These are phyloP conservation scores for Paracentrotus lividus DNA, from an alignment of 53 echinoderm and acorn worm genomes.

Conservation along the genomic window DNA sequence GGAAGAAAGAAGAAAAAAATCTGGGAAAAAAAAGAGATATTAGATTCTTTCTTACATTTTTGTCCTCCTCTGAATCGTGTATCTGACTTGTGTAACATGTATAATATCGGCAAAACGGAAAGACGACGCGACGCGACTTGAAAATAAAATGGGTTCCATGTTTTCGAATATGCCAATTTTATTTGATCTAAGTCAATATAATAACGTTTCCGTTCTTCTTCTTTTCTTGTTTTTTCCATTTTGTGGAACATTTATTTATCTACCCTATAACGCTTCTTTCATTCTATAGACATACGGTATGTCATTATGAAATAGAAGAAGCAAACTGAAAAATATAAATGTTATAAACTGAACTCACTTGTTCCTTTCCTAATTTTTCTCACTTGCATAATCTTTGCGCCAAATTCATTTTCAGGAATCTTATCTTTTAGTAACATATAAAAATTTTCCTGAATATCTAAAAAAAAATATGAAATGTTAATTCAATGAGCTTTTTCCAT, in stretches of 20 bases:
- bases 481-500: too few relatives aligned
- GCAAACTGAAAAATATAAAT: too few relatives aligned
- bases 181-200: neutral
- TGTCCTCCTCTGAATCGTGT: constrained; percentile 12
- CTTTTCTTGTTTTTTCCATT: too few relatives aligned
- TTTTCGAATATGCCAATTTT: neutral
- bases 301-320: too few relatives aligned
- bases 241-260: neutral
- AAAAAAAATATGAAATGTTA: too few relatives aligned
- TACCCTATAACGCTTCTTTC: neutral
- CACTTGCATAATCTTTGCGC: too few relatives aligned
- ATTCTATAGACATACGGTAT: too few relatives aligned
- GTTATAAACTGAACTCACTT: too few relatives aligned
- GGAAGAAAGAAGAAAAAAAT: neutral
- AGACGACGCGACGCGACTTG: constrained; percentile 46
- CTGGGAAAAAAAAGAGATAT: constrained; percentile 39
- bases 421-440: too few relatives aligned
- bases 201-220: neutral
- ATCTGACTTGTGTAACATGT: constrained; percentile 44
- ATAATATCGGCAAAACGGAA: constrained; percentile 40
- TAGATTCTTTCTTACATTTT: constrained; percentile 6
- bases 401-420: too few relatives aligned
- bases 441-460: too few relatives aligned
- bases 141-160: constrained; percentile 12
- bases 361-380: too few relatives aligned